Percentiles rank a stretch among this genome's conserved stretches.
phyloP scores from a whole-genome alignment of 2,888 invertebrate genomes.

The Spilarctia lutea region DNA sequence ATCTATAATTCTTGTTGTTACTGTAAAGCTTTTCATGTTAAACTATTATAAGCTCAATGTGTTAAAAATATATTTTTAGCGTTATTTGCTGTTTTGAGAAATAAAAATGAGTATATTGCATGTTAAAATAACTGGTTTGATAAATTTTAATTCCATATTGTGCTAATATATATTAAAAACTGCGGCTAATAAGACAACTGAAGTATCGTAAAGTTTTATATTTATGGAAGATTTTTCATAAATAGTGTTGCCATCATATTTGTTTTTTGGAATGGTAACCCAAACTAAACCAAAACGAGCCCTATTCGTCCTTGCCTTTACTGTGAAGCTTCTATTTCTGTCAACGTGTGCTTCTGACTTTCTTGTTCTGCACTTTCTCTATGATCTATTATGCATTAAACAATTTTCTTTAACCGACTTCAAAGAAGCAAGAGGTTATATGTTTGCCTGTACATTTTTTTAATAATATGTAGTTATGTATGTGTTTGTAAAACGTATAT shows the following conservation, averaged over 20 bases:
- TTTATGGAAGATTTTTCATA: background rate
- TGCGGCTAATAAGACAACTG: background rate
- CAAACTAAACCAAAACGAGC: background rate
- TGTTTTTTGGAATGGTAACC: background rate
- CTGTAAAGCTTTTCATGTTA: constrained; percentile 9
- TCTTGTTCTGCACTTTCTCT: background rate
- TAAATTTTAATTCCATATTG: background rate
- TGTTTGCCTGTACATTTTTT: background rate
- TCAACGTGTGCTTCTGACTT: no score
- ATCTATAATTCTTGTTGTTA: constrained; percentile 13
- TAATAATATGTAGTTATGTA: background rate
- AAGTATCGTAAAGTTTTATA: background rate
- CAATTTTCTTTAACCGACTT: background rate
- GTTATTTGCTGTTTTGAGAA: no score
- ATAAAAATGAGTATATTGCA: no score
- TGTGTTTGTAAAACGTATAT: background rate
- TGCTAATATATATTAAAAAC: background rate
- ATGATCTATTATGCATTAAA: background rate
- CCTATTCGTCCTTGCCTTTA: background rate
- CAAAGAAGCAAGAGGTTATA: background rate
- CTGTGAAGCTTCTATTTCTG: background rate
- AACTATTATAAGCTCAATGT: constrained; percentile 8
- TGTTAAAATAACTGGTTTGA: background rate
- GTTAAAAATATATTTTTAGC: background rate
- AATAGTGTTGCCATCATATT: background rate